Conservation (phyloP, 2,797 vertebrate genomes). For the Enteromius trimaculatus region DNA sequence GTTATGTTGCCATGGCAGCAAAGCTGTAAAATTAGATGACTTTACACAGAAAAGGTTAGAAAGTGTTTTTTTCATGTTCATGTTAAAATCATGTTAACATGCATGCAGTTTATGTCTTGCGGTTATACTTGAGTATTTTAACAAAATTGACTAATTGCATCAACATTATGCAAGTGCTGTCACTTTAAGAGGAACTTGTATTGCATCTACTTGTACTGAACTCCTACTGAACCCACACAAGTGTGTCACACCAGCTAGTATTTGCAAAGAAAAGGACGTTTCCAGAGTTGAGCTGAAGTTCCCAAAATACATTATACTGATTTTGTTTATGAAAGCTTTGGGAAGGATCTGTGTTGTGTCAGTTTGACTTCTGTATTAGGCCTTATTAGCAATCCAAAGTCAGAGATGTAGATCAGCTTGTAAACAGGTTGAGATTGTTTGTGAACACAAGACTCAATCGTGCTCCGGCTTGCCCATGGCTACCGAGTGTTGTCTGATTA, state of each 20-base stretch:
- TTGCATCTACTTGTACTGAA: background rate
- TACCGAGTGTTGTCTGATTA: conserved; percentile 34
- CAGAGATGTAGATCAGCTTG: conserved; percentile 11
- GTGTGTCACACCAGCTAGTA: background rate
- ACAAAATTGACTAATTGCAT: background rate
- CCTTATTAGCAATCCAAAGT: conserved; percentile 1
- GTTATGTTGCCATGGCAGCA: conserved; percentile 6
- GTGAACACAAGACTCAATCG: conserved; percentile 2
- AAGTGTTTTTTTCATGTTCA: background rate
- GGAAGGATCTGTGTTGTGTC: background rate
- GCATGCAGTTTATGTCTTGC: background rate
- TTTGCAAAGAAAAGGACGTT: background rate
- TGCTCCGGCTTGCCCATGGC: conserved; percentile 41
- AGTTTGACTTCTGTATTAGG: background rate
- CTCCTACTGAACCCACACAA: conserved; percentile 3
- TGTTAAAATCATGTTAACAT: background rate
- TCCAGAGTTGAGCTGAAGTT: background rate
- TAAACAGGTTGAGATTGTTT: conserved; percentile 26
- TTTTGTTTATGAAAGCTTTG: background rate
- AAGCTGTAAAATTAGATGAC: background rate
- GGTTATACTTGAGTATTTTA: background rate
- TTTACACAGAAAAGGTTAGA: background rate
- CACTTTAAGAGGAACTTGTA: background rate
- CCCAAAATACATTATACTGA: background rate
- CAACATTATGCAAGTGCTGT: background rate